phyloP scores from a whole-genome alignment of 2,113 vertebrate genomes.

The Mus pahari region DNA sequence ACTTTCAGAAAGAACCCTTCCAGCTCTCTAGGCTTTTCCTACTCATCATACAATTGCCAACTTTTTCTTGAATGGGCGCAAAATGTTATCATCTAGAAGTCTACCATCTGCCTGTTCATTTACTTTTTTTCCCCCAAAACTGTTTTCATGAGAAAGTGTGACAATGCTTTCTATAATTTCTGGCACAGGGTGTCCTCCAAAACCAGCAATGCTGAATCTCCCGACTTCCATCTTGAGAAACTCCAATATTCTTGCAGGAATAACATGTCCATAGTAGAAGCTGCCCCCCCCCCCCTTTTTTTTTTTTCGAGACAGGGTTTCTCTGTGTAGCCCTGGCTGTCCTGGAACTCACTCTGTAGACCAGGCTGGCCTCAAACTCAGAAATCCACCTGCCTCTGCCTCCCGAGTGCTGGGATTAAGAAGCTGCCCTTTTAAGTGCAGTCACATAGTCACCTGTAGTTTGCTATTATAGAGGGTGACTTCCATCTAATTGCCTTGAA shows the following conservation, averaged over 20 bases:
- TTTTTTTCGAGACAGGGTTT: too few relatives aligned
- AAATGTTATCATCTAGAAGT: background rate
- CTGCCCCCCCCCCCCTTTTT: too few relatives aligned
- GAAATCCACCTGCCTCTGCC: too few relatives aligned
- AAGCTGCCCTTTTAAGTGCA: background rate
- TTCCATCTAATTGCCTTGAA: background rate
- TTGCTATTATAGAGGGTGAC: background rate
- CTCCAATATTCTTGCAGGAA: background rate
- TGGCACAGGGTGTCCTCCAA: fast-evolving
- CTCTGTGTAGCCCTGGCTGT: too few relatives aligned
- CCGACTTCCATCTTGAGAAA: background rate
- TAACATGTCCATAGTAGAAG: background rate
- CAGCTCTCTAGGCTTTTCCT: background rate
- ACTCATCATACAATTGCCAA: background rate
- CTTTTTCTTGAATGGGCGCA: background rate
- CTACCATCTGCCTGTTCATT: background rate
- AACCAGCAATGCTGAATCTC: background rate
- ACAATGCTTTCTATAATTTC: background rate
- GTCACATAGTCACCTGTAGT: background rate
- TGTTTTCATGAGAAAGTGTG: background rate
- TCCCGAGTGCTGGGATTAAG: too few relatives aligned
- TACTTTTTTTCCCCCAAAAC: background rate
- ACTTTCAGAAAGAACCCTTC: background rate
- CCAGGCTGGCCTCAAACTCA: too few relatives aligned
- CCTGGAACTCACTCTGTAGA: too few relatives aligned